Evolutionary conservation across 1,140 invertebrate genomes (phyloP), one percentile per base, ranked within the genome.

Genomic region (Hycleus cichorii): DNA sequence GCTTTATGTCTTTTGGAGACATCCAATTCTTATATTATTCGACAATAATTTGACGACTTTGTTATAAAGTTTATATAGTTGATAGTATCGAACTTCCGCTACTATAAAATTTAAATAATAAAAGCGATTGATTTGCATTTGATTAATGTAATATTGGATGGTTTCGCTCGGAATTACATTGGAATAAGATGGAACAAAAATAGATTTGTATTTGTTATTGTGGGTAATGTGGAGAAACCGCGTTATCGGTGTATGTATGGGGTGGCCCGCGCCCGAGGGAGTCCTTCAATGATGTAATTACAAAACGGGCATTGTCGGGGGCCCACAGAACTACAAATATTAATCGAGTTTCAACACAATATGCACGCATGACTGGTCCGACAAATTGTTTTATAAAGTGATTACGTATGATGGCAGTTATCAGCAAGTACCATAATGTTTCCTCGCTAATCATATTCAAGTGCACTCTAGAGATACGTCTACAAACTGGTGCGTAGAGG

Each of bases 301-400:
- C 57, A 65, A 55, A 64, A 61, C 67, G 67, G 59, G 64, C 65
- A 65, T 66, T 60, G 63, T 63, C 32, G 59, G 63, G 63, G 63
- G 66, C 60, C 68, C 64, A 69, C 67, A 67, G 59, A 69, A 67
- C 65, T 62, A 71, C 69, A 69, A 70, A 71, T 74, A 71, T 72
- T 74, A 74, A 74, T 74, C 67, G 71, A 72, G 69, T 72, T 69
- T 63, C 64, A 58, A 61, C 66, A 69, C 70, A 72, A 72, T 73
- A 71, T 71, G 66, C 65, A 71, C 71, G 72, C 72, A 71, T 69
- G 71, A 71, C 69, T 68, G 70, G 55, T 51, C 64, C 57, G 69
- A 74, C 72, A 74, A 74, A 74, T 74, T 74, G 72, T 74, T 74
- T 74, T 71, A 70, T 74, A 74, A 74, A 72, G 63, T 72, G 72